phyloP scores from a whole-genome alignment of 2,113 vertebrate species.

The Mustela nigripes region DNA sequence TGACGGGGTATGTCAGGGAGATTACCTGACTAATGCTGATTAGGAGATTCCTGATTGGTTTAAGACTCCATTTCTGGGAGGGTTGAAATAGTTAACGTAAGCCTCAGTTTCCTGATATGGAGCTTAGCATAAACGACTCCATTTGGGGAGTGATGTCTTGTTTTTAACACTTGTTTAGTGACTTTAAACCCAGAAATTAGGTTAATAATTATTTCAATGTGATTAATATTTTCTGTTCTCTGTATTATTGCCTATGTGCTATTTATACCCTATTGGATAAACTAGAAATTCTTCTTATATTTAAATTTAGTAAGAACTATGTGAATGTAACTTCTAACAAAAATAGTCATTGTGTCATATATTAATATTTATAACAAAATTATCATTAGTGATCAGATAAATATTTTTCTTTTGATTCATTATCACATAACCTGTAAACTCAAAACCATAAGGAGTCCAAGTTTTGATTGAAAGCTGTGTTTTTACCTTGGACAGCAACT shows the following conservation, averaged over 20 bases:
- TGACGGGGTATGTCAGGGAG: not conserved
- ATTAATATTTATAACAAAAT: not conserved
- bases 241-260: not conserved
- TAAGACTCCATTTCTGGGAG: not conserved
- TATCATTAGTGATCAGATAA: not conserved
- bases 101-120: not conserved
- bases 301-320: slow-evolving; percentile 27
- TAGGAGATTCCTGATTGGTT: not conserved
- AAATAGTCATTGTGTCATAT: not conserved
- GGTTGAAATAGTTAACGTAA: not conserved
- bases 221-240: not conserved
- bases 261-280: not conserved
- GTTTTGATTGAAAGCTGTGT: not conserved
- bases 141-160: not conserved
- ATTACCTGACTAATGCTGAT: not conserved
- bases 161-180: not conserved
- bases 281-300: not conserved
- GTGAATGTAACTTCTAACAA: not conserved
- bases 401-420: slow-evolving; percentile 29
- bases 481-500: not conserved
- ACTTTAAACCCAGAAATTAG: not conserved
- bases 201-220: slow-evolving; percentile 23
- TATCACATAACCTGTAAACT: not conserved
- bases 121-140: not conserved
- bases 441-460: not conserved